These are phyloP conservation scores for Thysanoteuthis rhombus DNA, from an alignment of 2,888 invertebrate genomes.

Conservation along the genomic window DNA sequence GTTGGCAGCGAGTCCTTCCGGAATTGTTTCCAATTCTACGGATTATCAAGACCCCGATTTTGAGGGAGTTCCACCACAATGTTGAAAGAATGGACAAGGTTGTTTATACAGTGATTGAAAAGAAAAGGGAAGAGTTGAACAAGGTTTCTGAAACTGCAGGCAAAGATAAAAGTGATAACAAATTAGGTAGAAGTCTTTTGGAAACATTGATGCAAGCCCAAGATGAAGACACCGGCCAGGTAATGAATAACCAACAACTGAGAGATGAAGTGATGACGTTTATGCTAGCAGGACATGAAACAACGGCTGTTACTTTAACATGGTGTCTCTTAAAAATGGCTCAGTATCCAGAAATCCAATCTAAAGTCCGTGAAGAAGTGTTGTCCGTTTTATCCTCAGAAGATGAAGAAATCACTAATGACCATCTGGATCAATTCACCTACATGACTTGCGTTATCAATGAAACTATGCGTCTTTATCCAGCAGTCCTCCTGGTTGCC, in stretches of 20 bases:
- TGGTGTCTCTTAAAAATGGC: slow-evolving; percentile 57
- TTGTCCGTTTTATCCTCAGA: slow-evolving; percentile 37
- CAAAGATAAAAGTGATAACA: background rate
- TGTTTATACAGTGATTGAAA: slow-evolving; percentile 42
- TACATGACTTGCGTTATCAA: slow-evolving; percentile 55
- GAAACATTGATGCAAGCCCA: slow-evolving; percentile 47
- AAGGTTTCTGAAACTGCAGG: background rate
- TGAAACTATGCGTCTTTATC: slow-evolving; percentile 57
- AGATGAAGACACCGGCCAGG: slow-evolving; percentile 49
- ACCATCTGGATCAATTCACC: slow-evolving; percentile 48
- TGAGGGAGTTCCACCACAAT: slow-evolving; percentile 42
- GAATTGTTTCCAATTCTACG: slow-evolving; percentile 39
- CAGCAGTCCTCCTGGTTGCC: slow-evolving; percentile 49
- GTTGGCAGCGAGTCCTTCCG: slow-evolving; percentile 40
- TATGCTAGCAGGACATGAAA: slow-evolving; percentile 62
- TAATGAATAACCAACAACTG: slow-evolving; percentile 47
- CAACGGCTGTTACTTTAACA: slow-evolving; percentile 52
- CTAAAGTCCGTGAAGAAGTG: slow-evolving; percentile 51
- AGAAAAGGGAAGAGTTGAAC: slow-evolving; percentile 36
- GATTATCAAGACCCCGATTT: slow-evolving; percentile 44
- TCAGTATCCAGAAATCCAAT: slow-evolving; percentile 51
- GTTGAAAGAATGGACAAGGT: slow-evolving; percentile 39
- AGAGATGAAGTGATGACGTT: slow-evolving; percentile 55
- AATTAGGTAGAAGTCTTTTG: slow-evolving; percentile 39
- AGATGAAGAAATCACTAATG: slow-evolving; percentile 40